These are phyloP conservation scores for Calliphora vicina DNA, from an alignment of 1,140 invertebrate genomes.

Conservation along the genomic window DNA sequence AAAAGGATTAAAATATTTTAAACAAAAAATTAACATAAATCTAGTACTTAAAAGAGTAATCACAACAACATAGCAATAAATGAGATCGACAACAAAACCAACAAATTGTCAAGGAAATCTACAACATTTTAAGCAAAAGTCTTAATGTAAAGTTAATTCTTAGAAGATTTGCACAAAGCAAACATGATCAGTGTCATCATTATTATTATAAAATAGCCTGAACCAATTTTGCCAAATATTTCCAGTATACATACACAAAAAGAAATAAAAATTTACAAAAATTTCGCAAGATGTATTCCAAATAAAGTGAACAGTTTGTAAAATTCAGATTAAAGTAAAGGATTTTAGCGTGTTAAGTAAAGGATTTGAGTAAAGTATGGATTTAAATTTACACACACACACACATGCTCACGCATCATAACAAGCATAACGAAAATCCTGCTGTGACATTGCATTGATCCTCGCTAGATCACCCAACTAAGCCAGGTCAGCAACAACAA, in stretches of 20 bases:
- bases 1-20: too few relatives aligned
- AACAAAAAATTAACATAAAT: not conserved
- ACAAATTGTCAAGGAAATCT: not conserved
- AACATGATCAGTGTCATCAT: too few relatives aligned
- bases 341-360: not conserved
- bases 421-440: not conserved
- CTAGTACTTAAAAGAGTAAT: not conserved
- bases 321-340: not conserved
- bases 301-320: not conserved
- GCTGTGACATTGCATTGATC: not conserved
- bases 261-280: not conserved
- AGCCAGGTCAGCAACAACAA: not conserved
- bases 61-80: not conserved
- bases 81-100: not conserved
- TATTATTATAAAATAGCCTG: too few relatives aligned
- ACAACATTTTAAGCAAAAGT: not conserved
- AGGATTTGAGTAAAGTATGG: conserved; percentile 5
- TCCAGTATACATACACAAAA: not conserved
- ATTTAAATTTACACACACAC: not conserved
- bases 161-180: not conserved
- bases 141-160: not conserved
- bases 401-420: not conserved
- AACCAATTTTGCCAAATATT: not conserved
- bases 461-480: not conserved
- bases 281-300: not conserved